These are phyloP conservation scores for Archilochus colubris DNA, from an alignment of 2,113 vertebrate genomes.

Conservation along the genomic window DNA sequence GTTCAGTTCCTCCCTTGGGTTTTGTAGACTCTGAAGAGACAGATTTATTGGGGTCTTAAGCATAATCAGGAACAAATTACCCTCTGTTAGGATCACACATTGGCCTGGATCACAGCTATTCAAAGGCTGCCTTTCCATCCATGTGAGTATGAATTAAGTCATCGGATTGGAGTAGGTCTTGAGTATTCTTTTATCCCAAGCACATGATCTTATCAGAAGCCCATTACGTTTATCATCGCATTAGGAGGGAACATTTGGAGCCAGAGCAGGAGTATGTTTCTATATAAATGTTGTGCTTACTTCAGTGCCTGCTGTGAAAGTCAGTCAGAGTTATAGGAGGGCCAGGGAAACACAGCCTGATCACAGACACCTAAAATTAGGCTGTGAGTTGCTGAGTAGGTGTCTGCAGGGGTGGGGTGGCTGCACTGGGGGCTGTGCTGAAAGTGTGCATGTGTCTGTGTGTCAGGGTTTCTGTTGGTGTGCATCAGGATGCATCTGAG, in stretches of 20 bases:
- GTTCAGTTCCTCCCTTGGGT: conserved; percentile 52
- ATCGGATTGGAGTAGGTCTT: conserved; percentile 34
- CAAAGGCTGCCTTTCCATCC: conserved; percentile 24
- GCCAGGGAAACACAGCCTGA: conserved; percentile 8
- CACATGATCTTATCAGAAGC: conserved; percentile 46
- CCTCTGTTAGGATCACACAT: conserved; percentile 54
- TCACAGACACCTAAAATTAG: background rate
- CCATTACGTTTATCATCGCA: conserved; percentile 49
- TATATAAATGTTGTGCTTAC: conserved; percentile 38
- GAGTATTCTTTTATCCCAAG: conserved; percentile 52
- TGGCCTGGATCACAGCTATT: conserved; percentile 40
- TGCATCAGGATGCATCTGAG: background rate
- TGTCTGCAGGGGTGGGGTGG: background rate
- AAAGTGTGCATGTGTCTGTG: background rate
- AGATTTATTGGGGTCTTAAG: conserved; percentile 71
- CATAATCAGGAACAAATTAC: conserved; percentile 75
- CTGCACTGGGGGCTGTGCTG: background rate
- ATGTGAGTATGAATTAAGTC: conserved; percentile 54
- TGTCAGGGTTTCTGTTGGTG: background rate
- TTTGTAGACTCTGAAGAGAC: conserved; percentile 56
- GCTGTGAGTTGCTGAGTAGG: conserved; percentile 11
- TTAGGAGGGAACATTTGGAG: conserved; percentile 47
- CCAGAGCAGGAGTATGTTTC: conserved; percentile 4
- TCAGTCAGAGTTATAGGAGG: background rate
- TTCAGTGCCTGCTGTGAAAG: conserved; percentile 10